These are phyloP conservation scores for Lordiphosa clarofinis DNA, from an alignment of 1,140 invertebrate species.

Conservation along the genomic window DNA sequence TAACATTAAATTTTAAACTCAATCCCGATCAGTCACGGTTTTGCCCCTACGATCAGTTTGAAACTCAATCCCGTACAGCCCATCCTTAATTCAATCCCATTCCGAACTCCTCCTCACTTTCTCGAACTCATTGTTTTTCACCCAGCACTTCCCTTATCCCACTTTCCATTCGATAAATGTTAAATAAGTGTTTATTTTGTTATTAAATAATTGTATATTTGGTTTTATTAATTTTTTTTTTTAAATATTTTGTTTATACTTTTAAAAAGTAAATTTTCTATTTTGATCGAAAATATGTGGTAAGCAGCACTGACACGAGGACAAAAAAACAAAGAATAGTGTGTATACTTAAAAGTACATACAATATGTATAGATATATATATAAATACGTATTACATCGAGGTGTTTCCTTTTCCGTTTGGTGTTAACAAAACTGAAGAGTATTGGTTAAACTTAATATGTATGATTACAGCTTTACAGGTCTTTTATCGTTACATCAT, in stretches of 20 bases:
- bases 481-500: constrained; percentile 64
- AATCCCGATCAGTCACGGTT: too few relatives aligned
- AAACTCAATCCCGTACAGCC: too few relatives aligned
- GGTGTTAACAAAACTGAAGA: constrained; percentile 55
- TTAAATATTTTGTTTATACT: constrained; percentile 60
- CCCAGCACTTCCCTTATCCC: too few relatives aligned
- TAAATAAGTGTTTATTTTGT: too few relatives aligned
- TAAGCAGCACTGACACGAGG: constrained; percentile 46
- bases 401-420: constrained; percentile 13
- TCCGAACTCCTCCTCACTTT: too few relatives aligned
- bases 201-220: constrained; percentile 60
- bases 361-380: constrained; percentile 22
- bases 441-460: constrained; percentile 61
- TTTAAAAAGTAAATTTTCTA: constrained; percentile 64
- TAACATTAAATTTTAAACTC: too few relatives aligned
- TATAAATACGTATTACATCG: constrained; percentile 20
- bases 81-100: too few relatives aligned
- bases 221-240: constrained; percentile 32
- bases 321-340: constrained; percentile 21
- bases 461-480: constrained; percentile 58
- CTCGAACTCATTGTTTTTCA: too few relatives aligned
- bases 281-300: constrained; percentile 58
- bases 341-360: constrained; percentile 29
- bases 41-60: too few relatives aligned
- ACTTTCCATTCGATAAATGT: too few relatives aligned